phyloP scores from a whole-genome alignment of 2,113 vertebrate species.

The Prinia subflava region DNA sequence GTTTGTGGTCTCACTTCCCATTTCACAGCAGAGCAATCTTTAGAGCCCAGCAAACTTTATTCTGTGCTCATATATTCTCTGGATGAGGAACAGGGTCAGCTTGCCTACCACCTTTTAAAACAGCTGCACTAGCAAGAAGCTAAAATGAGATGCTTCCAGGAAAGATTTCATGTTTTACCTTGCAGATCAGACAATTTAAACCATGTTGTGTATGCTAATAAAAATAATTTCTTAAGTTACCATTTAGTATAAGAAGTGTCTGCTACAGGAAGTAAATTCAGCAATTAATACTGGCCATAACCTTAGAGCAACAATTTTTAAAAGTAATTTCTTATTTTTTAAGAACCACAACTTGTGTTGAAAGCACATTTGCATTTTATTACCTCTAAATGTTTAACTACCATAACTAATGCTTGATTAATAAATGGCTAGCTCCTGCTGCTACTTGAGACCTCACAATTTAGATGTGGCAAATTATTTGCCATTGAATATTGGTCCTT shows the following conservation, averaged over 20 bases:
- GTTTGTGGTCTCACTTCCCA: not conserved
- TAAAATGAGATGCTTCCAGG: not conserved
- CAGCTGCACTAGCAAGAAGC: not conserved
- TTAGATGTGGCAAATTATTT: not conserved
- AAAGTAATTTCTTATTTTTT: constrained; percentile 63
- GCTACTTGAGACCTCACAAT: constrained; percentile 18
- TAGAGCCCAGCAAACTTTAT: not conserved
- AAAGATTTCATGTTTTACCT: not conserved
- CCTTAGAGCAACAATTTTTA: constrained; percentile 65
- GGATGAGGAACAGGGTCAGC: not conserved
- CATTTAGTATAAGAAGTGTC: constrained; percentile 70
- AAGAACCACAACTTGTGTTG: constrained; percentile 34
- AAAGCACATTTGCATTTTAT: constrained; percentile 72
- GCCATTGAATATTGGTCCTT: not conserved
- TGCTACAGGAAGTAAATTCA: constrained; percentile 74
- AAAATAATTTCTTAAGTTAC: constrained; percentile 73
- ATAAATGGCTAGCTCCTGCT: constrained; percentile 38
- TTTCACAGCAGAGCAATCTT: constrained; percentile 5
- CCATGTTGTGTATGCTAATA: not conserved
- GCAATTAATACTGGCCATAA: constrained; percentile 78
- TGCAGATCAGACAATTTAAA: not conserved
- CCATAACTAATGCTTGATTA: constrained; percentile 71
- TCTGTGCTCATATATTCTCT: not conserved
- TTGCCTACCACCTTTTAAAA: not conserved
- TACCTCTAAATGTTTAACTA: constrained; percentile 70